Percentiles rank a stretch among this genome's conserved stretches.
Evolutionary conservation across 2,113 vertebrate genomes (phyloP).

Genomic region (Ovis aries): ARS-UI_Ramb_v3.0 NC_056071.1:56070501-56071000

Average conservation of each 20-base stretch:
- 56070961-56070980: neutral
- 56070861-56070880: slow-evolving; percentile 18
- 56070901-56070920: neutral
- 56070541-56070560: neutral
- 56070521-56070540: neutral
- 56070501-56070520: neutral
- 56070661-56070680: neutral
- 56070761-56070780: neutral
- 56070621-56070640: neutral
- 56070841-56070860: neutral
- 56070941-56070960: neutral
- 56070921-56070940: neutral
- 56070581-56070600: neutral
- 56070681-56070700: slow-evolving; percentile 5
- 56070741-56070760: neutral
- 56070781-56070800: neutral
- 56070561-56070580: slow-evolving; percentile 15
- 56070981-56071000: neutral
- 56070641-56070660: neutral
- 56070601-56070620: neutral
- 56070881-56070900: slow-evolving; percentile 19
- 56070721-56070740: neutral
- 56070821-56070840: slow-evolving; percentile 10
- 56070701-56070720: slow-evolving; percentile 2
- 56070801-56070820: neutral